A percentile compares a stretch with the other conserved stretches of the same genome.
These are phyloP conservation scores for Chironomus tentans DNA, from an alignment of 2,888 invertebrate genomes.

Conservation along the genomic window DNA sequence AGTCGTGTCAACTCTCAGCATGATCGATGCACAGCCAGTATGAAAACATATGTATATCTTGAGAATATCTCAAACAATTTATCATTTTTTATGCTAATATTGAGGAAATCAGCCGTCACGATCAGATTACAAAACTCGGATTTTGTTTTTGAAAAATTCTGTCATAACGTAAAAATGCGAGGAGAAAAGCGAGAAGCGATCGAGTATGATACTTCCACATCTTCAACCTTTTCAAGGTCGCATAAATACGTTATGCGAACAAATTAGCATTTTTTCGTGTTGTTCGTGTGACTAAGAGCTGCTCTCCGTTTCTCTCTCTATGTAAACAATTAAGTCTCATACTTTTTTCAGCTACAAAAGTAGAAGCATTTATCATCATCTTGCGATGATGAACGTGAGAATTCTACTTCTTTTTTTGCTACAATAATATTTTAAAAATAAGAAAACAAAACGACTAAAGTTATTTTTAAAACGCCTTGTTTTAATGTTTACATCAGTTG, in stretches of 20 bases:
- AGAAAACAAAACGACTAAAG: neutral
- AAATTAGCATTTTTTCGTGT: conserved; percentile 3
- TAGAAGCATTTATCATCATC: conserved; percentile 3
- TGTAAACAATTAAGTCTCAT: neutral
- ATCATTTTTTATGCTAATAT: too few species aligned
- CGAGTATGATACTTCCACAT: neutral
- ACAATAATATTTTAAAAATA: neutral
- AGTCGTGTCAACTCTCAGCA: too few species aligned
- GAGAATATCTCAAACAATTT: too few species aligned
- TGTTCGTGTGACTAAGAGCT: neutral
- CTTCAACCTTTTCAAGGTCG: conserved; percentile 25
- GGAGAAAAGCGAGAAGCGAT: neutral
- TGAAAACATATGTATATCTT: too few species aligned
- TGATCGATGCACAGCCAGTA: too few species aligned
- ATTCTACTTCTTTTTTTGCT: neutral
- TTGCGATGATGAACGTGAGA: conserved; percentile 6
- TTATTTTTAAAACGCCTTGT: neutral
- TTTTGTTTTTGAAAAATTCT: too few species aligned
- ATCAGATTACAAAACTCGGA: too few species aligned
- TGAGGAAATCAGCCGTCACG: too few species aligned
- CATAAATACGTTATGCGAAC: neutral
- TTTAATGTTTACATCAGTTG: neutral
- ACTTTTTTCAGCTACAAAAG: neutral
- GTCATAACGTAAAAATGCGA: too few species aligned
- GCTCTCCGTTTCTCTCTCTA: neutral